Evolutionary conservation across 2,113 vertebrate genomes (phyloP), one percentile per base, ranked within the genome.

Genomic region (Ploceus nigricollis): DNA sequence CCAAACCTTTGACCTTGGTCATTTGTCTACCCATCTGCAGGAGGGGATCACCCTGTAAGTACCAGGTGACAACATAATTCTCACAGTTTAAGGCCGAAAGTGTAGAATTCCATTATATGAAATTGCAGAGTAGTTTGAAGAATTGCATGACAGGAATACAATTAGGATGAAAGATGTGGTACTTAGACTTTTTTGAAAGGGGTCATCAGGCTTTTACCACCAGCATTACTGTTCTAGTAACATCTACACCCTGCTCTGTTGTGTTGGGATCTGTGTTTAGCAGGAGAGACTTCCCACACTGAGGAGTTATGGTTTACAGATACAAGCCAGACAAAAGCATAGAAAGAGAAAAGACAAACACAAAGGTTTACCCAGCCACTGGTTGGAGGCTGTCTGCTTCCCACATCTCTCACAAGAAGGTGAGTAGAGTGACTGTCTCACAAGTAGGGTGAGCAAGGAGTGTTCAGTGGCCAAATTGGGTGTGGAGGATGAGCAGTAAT

Each of bases 301-400:
- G 65, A 81, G 39, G 65, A 92, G 24, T 89, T 91, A 89, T 56
- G 72, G 93, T 93, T 96, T 94, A 79, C 56, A 97, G 86, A 94
- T 84, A 87, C 72, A 91, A 95, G 44, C 48, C 77, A 95, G 77
- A 95, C 89, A 95, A 94, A 96, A 87, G 69, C 16, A 23, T 53
- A 92, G 80, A 92, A 87, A 71, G 47, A 90, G 86, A 93, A 89
- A 87, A 95, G 77, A 45, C 65, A 92, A 94, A 89, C 68, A 51
- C 37, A 60, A 65, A 84, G 65, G 83, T 87, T 94, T 92, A 91
- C 77, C 37, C n/a, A 89, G 47, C 8, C 56, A 60, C 68, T 83
- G 68, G 8, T 81, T 93, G 58, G 58, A 95, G 80, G 75, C 68
- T 84, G 63, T 23, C 68, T 57, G 10, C 64, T 90, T 93, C 80